phyloP scores from a whole-genome alignment of 2,113 vertebrate species.

The Silurus glanis region DNA sequence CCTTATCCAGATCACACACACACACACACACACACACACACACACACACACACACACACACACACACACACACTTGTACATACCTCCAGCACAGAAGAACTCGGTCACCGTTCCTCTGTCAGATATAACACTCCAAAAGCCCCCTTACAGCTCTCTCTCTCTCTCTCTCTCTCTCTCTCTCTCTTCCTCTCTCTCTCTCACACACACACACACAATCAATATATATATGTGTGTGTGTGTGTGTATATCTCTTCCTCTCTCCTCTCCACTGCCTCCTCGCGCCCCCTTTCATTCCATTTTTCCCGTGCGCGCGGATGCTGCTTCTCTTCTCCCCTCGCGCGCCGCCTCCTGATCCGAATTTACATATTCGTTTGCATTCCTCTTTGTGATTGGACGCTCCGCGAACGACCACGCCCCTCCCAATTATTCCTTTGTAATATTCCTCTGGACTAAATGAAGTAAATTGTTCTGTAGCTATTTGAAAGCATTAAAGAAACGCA shows the following conservation, averaged over 20 bases:
- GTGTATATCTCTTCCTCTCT: neutral
- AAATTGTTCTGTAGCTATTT: neutral
- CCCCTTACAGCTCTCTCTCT: neutral
- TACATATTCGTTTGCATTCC: neutral
- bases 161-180: neutral
- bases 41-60: neutral
- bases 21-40: neutral
- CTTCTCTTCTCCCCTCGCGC: neutral
- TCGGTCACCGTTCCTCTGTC: slow-evolving; percentile 9
- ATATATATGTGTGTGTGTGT: too few relatives aligned
- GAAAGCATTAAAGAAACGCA: neutral
- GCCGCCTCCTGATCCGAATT: neutral
- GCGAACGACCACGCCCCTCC: neutral
- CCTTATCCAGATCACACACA: too few relatives aligned
- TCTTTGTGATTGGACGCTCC: neutral
- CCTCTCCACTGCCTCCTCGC: neutral
- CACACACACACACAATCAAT: neutral
- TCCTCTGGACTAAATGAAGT: neutral
- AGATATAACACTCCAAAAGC: neutral
- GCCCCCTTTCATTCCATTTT: neutral
- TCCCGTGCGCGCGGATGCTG: neutral
- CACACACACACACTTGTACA: slow-evolving; percentile 26
- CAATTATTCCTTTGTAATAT: too few relatives aligned
- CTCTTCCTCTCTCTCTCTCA: neutral
- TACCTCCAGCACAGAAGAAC: slow-evolving; percentile 61